phyloP scores from a whole-genome alignment of 2,888 invertebrate species.

The Drosophila anceps region DNA sequence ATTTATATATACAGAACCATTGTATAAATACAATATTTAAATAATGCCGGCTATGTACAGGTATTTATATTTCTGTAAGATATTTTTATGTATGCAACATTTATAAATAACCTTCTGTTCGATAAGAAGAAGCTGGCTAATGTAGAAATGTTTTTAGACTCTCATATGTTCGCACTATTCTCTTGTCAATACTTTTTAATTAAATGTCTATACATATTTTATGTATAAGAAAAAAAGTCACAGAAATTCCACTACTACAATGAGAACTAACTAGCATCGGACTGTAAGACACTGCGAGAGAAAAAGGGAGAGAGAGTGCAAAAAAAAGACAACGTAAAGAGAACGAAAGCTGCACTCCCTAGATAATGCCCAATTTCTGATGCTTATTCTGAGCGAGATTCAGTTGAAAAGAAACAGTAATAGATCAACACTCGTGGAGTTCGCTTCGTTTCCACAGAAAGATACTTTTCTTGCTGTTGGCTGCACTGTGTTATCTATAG shows the following conservation, averaged over 20 bases:
- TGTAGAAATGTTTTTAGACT: not conserved
- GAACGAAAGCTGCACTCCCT: conserved; percentile 1
- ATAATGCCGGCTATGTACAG: not conserved
- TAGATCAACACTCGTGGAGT: conserved; percentile 79
- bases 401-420: conserved; percentile 67
- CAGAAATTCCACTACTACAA: not conserved
- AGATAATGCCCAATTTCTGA: conserved; percentile 1
- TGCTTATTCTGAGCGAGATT: conserved; percentile 21
- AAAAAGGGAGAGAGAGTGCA: not conserved
- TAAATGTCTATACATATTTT: not conserved
- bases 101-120: not conserved
- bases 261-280: not conserved
- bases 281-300: not conserved
- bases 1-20: not conserved
- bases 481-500: conserved; percentile 65
- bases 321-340: not conserved
- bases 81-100: not conserved
- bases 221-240: not conserved
- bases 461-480: conserved; percentile 53
- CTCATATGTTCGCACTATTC: not conserved
- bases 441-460: conserved; percentile 75
- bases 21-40: not conserved
- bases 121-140: not conserved
- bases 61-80: not conserved
- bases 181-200: not conserved